These are phyloP conservation scores for Drosophila chauvacae DNA, from an alignment of 1,140 invertebrate species.

Conservation along the genomic window DNA sequence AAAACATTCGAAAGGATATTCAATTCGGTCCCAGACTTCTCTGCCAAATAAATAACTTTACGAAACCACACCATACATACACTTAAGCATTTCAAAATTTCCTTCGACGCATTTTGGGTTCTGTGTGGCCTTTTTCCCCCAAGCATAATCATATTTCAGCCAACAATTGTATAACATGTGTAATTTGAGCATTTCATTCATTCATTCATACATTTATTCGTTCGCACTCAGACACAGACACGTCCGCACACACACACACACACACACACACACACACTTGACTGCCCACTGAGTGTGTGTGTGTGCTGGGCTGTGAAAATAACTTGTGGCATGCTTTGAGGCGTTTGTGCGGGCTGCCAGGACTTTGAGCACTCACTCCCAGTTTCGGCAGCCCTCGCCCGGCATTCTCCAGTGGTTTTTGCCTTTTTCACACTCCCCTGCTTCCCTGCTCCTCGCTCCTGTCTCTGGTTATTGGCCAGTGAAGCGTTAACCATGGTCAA, in stretches of 20 bases:
- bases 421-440: constrained; percentile 44
- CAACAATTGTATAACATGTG: constrained; percentile 79
- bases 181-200: constrained; percentile 76
- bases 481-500: constrained; percentile 81
- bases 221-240: constrained; percentile 30
- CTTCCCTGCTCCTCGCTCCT: neutral
- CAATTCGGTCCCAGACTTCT: neutral
- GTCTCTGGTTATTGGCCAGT: constrained; percentile 69
- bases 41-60: constrained; percentile 14
- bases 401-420: constrained; percentile 64
- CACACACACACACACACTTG: constrained; percentile 10
- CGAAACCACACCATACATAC: constrained; percentile 19
- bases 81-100: constrained; percentile 30
- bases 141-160: constrained; percentile 69
- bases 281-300: constrained; percentile 33
- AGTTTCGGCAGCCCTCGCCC: neutral
- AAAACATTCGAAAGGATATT: neutral
- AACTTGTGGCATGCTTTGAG: constrained; percentile 80
- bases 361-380: constrained; percentile 39
- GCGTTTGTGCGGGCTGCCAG: constrained; percentile 56
- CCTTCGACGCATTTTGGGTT: constrained; percentile 19
- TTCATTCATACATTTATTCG: constrained; percentile 61
- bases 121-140: constrained; percentile 41
- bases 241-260: constrained; percentile 7
- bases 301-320: constrained; percentile 62